Evolutionary conservation across 2,113 vertebrate species (phyloP).

Genomic region (Callorhinus ursinus): DNA sequence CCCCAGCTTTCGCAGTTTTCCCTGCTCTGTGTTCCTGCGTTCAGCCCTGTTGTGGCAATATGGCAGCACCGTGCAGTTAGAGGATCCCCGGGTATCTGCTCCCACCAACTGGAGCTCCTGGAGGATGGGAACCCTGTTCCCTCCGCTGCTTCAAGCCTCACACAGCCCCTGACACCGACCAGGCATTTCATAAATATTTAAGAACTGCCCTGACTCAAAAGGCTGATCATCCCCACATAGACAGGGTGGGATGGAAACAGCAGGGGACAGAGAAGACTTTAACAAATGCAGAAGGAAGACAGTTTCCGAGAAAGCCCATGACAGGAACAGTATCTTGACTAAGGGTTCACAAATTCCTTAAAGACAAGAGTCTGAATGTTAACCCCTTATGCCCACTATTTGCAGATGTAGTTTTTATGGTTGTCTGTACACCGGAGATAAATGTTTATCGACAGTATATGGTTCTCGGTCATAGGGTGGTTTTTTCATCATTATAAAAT

Average conservation of each 20-base stretch:
- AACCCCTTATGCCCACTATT: not conserved
- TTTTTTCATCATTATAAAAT: not conserved
- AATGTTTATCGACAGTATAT: not conserved
- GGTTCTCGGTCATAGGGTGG: not conserved
- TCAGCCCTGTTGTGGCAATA: not conserved
- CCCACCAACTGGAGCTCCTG: not conserved
- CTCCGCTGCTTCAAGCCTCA: not conserved
- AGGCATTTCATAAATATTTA: not conserved
- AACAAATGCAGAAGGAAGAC: not conserved
- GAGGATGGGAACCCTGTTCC: not conserved
- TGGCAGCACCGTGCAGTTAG: not conserved
- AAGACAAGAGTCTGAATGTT: not conserved
- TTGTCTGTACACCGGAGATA: not conserved
- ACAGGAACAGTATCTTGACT: not conserved
- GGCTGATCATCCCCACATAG: not conserved
- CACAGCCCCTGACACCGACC: not conserved
- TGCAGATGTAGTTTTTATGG: not conserved
- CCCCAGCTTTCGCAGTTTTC: too few relatives aligned
- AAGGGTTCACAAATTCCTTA: not conserved
- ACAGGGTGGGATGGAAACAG: accelerated
- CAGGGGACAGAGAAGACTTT: not conserved
- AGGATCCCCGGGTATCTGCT: not conserved
- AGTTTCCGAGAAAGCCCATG: not conserved
- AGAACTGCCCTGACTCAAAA: not conserved
- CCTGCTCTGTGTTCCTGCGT: not conserved